A percentile compares a stretch with the other conserved stretches of the same genome.
Evolutionary conservation across 2,113 vertebrate genomes (phyloP).

Genomic region (Promerops cafer): DNA sequence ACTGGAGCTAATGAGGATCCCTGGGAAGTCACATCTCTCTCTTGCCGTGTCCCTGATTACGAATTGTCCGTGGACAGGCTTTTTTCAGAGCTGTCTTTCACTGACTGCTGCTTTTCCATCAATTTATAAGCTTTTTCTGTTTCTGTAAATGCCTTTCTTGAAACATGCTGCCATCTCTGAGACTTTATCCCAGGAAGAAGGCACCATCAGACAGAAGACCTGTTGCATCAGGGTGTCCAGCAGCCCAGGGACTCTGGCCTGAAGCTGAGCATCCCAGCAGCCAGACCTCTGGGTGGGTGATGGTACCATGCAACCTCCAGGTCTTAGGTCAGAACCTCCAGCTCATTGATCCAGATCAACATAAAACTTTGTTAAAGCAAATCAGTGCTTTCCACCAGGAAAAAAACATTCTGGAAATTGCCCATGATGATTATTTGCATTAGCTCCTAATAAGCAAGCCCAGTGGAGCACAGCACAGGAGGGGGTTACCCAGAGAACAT

Average conservation of each 20-base stretch:
- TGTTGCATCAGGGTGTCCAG: accelerated
- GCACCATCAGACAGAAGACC: not conserved
- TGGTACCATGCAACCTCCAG: not conserved
- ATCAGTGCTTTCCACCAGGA: not conserved
- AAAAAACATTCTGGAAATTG: not conserved
- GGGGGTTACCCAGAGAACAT: not conserved
- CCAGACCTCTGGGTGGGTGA: not conserved
- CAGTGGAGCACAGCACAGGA: not conserved
- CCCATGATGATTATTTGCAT: not conserved
- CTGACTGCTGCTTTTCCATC: not conserved
- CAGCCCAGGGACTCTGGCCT: not conserved
- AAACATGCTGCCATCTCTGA: not conserved
- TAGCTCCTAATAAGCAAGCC: not conserved
- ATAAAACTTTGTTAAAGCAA: not conserved
- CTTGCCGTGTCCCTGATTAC: accelerated
- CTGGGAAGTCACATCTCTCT: not conserved
- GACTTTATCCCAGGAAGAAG: not conserved
- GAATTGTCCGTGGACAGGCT: not conserved
- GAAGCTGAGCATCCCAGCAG: not conserved
- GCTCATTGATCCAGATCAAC: not conserved
- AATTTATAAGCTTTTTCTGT: accelerated
- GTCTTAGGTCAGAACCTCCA: not conserved
- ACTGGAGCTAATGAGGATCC: not conserved
- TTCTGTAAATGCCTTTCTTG: not conserved
- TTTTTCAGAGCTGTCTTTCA: not conserved